Conservation (phyloP, 2,113 vertebrate genomes). For the Lampris megalopsis region DNA sequence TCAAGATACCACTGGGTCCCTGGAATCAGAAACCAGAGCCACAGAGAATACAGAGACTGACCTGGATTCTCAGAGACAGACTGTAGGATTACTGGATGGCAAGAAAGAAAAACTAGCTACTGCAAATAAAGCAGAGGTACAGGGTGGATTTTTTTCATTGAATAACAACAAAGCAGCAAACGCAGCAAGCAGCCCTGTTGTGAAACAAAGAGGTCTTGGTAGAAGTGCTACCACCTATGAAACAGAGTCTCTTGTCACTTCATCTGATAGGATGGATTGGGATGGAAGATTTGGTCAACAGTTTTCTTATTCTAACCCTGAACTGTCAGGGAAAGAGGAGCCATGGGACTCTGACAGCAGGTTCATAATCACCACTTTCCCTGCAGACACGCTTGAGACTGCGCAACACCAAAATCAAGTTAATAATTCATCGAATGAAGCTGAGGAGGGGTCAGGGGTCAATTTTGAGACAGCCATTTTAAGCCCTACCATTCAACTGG, state of each 20-base stretch:
- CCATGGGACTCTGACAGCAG: constrained; percentile 1
- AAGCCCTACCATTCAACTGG: constrained; percentile 1
- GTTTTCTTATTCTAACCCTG: neutral
- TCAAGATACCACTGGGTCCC: neutral
- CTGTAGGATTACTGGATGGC: neutral
- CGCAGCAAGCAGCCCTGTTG: no score
- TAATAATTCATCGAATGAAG: neutral
- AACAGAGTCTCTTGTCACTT: neutral
- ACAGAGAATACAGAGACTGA: neutral
- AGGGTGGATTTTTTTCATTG: neutral
- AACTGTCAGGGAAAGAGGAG: neutral
- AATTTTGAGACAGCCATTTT: neutral
- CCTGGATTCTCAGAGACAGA: constrained; percentile 4
- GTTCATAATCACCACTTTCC: neutral
- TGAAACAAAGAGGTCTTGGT: neutral
- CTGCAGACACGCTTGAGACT: neutral
- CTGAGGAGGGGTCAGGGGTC: neutral
- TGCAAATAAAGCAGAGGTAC: constrained; percentile 7
- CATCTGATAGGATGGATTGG: neutral
- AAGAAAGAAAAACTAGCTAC: constrained; percentile 12
- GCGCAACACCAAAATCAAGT: neutral
- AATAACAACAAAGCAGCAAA: neutral
- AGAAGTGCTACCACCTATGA: neutral
- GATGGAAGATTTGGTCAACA: constrained; percentile 14
- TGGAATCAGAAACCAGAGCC: neutral